Evolutionary conservation across 1,140 invertebrate genomes (phyloP).

Genomic region (Brachionus sp.): DNA sequence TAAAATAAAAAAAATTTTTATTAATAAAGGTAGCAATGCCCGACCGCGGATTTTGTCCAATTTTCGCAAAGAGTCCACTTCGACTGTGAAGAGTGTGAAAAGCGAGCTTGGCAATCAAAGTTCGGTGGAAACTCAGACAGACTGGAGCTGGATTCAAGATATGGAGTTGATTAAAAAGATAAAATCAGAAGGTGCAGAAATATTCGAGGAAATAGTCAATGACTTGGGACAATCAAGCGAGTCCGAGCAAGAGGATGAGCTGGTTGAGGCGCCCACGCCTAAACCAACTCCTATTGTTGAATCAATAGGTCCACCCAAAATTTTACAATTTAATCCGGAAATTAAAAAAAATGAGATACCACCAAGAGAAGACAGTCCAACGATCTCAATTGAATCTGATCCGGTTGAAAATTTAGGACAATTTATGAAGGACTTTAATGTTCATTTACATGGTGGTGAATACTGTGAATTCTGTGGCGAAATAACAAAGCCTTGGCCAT

Average conservation of each 20-base stretch:
- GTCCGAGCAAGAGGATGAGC: slow-evolving; percentile 18
- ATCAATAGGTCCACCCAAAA: slow-evolving; percentile 10
- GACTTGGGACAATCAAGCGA: slow-evolving; percentile 18
- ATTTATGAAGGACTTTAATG: slow-evolving; percentile 26
- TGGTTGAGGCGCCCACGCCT: not conserved
- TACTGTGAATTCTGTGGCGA: slow-evolving; percentile 57
- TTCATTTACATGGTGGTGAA: slow-evolving; percentile 3
- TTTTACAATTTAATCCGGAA: slow-evolving; percentile 28
- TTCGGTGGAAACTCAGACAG: slow-evolving; percentile 5
- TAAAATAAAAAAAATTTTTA: not conserved
- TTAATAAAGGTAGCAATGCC: not conserved
- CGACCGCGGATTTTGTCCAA: not conserved
- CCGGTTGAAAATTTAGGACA: not conserved
- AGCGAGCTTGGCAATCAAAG: not conserved
- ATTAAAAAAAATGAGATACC: not conserved
- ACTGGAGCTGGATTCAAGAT: slow-evolving; percentile 44
- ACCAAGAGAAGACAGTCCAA: not conserved
- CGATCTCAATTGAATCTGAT: slow-evolving; percentile 24
- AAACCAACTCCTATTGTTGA: not conserved
- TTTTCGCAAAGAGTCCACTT: slow-evolving; percentile 8
- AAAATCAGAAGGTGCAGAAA: not conserved
- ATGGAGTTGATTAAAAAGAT: slow-evolving; percentile 21
- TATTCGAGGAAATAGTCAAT: slow-evolving; percentile 14
- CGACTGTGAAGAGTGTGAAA: not conserved
- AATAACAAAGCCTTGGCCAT: slow-evolving; percentile 53